Conservation (phyloP, 2,113 vertebrate genomes). For the Cacatua alba region DNA sequence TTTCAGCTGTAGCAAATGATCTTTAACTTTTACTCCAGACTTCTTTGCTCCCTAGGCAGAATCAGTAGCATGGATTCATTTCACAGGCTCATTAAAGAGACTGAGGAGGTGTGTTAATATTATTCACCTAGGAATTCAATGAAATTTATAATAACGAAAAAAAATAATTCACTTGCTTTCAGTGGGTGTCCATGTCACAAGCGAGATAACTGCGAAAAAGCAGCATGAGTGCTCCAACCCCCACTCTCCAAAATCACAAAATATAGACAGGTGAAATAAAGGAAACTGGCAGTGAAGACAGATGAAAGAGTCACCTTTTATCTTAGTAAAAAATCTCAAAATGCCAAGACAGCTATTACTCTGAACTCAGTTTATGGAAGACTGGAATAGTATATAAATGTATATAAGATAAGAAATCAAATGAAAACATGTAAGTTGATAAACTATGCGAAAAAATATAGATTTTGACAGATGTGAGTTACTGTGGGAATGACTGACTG, state of each 20-base stretch:
- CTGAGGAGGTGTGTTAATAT: neutral
- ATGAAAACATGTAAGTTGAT: neutral
- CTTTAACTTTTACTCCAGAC: neutral
- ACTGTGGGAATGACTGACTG: neutral
- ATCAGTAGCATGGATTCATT: neutral
- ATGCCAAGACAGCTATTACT: neutral
- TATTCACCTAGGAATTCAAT: neutral
- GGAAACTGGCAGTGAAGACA: neutral
- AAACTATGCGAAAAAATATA: neutral
- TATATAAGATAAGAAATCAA: slow-evolving; percentile 8
- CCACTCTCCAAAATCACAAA: neutral
- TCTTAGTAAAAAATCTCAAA: neutral
- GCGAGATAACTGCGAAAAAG: neutral
- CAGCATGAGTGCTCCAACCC: neutral
- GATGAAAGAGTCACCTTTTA: neutral
- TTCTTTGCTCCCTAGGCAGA: neutral
- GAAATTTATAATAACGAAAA: neutral
- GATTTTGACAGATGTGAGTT: neutral
- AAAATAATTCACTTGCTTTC: neutral
- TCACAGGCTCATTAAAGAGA: neutral
- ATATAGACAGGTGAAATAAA: neutral
- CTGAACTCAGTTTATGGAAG: neutral
- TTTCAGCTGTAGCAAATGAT: neutral
- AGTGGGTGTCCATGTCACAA: neutral
- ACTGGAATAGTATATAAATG: neutral